Evolutionary conservation across 2,113 vertebrate species (phyloP), one percentile per base, ranked within the genome.

Genomic region (Lasiurus cinereus): DNA sequence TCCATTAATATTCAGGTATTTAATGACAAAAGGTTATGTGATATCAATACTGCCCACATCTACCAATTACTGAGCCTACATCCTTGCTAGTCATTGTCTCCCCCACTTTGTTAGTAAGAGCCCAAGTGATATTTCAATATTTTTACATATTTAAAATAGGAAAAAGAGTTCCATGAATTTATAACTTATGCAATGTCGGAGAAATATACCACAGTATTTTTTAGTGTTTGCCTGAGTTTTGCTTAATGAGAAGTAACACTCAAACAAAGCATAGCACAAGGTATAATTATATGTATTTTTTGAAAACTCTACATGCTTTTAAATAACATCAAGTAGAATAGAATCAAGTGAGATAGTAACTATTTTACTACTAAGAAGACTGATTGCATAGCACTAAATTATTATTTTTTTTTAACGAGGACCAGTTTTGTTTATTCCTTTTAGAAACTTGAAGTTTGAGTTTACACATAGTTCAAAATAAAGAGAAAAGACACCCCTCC

Each of bases 381-480:
- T 33, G 31, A 90, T 73, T 16, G 84, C 0, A 69, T 22, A 39
- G 0, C 3, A 92, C 24, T 64, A 22, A 64, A 83, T 39, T 86
- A 2, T 73, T 76, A 48, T 21, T 64, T 88, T 93, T 93, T 94
- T 54, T 69, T 83, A 90, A 12, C 31, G 13, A 73, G 31, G 19
- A 59, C 3, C 3, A 90, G 8, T n/a, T 87, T 77, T 62, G 1
- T 72, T 72, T 67, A 82, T 80, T 39, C 16, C 13, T 69, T 84
- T 70, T 16, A 48, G n/a, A 80, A 66, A 72, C 10, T 31, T 93
- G 31, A 90, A 80, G 7, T 43, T 66, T 1, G 43, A 82, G n/a
- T 86, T 18, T 6, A 62, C n/a, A 84, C 74, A 79, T 21, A 84
- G 5, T n/a, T 92, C n/a, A 93, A 67, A 90, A 83, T 59, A 88